Evolutionary conservation across 1,140 invertebrate species (phyloP).

Genomic region (Antheraea mylitta): DNA sequence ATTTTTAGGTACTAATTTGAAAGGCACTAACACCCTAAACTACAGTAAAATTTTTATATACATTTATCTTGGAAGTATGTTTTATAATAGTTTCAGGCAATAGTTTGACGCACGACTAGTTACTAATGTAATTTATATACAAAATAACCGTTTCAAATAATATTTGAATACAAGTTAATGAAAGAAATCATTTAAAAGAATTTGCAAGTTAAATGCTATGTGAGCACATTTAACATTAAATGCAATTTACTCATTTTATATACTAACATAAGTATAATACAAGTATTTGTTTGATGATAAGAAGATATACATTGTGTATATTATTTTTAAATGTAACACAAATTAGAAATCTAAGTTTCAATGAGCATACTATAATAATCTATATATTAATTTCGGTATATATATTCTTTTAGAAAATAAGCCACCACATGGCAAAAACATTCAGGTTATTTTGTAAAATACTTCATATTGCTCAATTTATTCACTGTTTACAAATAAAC

Average conservation of each 20-base stretch:
- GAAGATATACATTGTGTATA: too few relatives aligned
- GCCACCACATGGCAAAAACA: too few relatives aligned
- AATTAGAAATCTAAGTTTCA: too few relatives aligned
- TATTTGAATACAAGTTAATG: constrained; percentile 33
- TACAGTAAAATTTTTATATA: constrained; percentile 69
- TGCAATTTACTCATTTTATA: constrained; percentile 55
- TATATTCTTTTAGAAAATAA: too few relatives aligned
- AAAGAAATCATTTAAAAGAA: constrained; percentile 27
- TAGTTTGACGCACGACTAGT: constrained; percentile 56
- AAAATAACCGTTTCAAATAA: constrained; percentile 30
- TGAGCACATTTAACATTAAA: constrained; percentile 67
- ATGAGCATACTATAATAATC: too few relatives aligned
- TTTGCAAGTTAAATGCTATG: constrained; percentile 23
- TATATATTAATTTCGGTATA: too few relatives aligned
- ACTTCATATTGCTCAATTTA: too few relatives aligned
- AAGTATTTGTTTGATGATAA: too few relatives aligned
- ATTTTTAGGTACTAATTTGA: constrained; percentile 61
- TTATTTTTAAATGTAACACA: too few relatives aligned
- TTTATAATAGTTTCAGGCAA: constrained; percentile 32
- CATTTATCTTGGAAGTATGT: constrained; percentile 33
- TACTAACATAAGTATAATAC: constrained; percentile 32
- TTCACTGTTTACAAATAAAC: too few relatives aligned
- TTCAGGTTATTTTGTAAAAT: too few relatives aligned
- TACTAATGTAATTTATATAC: constrained; percentile 35
- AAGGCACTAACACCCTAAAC: constrained; percentile 71